Conservation (phyloP, 2,113 vertebrate species). For the Sprattus sprattus region DNA sequence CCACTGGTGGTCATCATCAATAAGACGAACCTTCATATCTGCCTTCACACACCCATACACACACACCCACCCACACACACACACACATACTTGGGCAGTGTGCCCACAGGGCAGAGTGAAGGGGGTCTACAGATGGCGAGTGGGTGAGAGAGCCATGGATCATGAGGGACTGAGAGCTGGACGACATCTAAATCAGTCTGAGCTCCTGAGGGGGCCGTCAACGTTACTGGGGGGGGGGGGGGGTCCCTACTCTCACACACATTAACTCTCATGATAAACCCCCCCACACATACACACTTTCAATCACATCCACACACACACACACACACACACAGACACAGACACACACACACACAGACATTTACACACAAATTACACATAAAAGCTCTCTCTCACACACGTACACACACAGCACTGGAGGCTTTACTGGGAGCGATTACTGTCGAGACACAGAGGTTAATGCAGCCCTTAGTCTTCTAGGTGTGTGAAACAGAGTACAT, state of each 20-base stretch:
- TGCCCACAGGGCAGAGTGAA: not conserved
- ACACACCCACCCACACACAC: not conserved
- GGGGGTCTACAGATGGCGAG: constrained; percentile 38
- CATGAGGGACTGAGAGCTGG: constrained; percentile 35
- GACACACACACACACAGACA: too few species aligned
- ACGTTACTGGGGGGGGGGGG: not conserved
- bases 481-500: too few species aligned
- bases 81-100: not conserved
- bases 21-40: constrained; percentile 46
- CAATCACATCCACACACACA: not conserved
- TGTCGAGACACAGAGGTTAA: too few species aligned
- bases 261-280: not conserved
- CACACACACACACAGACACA: not conserved
- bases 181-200: constrained; percentile 39
- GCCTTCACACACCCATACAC: constrained; percentile 46
- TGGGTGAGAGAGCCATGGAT: constrained; percentile 38
- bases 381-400: too few species aligned
- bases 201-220: constrained; percentile 12
- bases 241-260: not conserved
- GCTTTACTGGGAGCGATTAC: too few species aligned
- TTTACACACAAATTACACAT: too few species aligned
- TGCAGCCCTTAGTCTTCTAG: too few species aligned
- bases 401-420: too few species aligned
- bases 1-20: constrained; percentile 60
- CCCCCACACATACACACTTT: not conserved